phyloP scores from a whole-genome alignment of 2,797 vertebrate genomes.

The Melanotaenia boesemani region DNA sequence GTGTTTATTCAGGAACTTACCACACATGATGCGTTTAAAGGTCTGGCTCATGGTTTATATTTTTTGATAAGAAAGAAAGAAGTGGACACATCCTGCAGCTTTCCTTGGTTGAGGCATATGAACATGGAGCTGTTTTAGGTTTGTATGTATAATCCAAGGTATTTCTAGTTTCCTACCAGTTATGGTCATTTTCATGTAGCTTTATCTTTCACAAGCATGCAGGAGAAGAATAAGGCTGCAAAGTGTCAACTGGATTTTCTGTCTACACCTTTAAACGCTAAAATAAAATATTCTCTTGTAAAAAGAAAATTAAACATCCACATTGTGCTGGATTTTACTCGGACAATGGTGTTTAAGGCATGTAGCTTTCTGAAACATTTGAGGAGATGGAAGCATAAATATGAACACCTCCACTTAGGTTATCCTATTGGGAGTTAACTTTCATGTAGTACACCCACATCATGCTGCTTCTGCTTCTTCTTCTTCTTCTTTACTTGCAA shows the following conservation, averaged over 20 bases:
- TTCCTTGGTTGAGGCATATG: slow-evolving; percentile 40
- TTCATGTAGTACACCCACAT: slow-evolving; percentile 69
- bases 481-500: slow-evolving; percentile 38
- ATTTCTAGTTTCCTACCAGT: background rate
- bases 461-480: slow-evolving; percentile 61
- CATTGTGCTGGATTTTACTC: slow-evolving; percentile 27
- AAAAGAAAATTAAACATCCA: slow-evolving; percentile 17
- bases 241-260: background rate
- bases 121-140: slow-evolving; percentile 23
- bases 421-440: slow-evolving; percentile 72
- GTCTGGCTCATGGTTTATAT: slow-evolving; percentile 22
- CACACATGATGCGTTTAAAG: slow-evolving; percentile 53
- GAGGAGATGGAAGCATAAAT: slow-evolving; percentile 49
- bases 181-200: background rate
- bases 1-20: slow-evolving; percentile 58
- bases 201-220: background rate
- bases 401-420: slow-evolving; percentile 62
- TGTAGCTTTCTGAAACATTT: slow-evolving; percentile 49
- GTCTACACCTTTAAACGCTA: slow-evolving; percentile 3
- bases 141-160: background rate
- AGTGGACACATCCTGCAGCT: background rate
- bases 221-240: background rate
- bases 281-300: slow-evolving; percentile 9
- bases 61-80: slow-evolving; percentile 59
- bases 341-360: slow-evolving; percentile 16